Base-by-base conservation (phyloP, 2,113 vertebrate species). In the Camelus dromedarius region DNA sequence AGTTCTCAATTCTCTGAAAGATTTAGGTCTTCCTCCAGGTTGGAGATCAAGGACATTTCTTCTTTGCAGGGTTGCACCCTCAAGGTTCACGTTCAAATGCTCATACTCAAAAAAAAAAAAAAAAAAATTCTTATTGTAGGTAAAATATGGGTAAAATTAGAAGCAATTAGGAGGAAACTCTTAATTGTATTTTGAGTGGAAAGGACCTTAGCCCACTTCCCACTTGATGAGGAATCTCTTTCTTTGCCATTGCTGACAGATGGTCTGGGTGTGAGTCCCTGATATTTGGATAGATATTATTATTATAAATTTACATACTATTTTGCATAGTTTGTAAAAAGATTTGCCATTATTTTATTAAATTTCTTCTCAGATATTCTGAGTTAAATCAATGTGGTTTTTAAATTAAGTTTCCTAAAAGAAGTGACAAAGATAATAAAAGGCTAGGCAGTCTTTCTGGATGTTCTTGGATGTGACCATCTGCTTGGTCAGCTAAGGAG, bases 321-420 rank as follows among this genome's bases (percentile, higher is more conserved):
- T 48, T 85, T 84, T 85, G 0, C 50, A 96, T 19, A 15, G 50
- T 24, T 94, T 96, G 5, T 76, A 89, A 95, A 15, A 75, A 83
- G 50, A 90, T 67, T 50, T 80, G 35, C 15, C 18, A 88, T 48
- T 87, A 66, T 38, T 92, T 95, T 58, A 82, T 92, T 86, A 50
- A 66, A 48, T 56, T 84, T 89, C 58, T 10, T 66, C 1, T 38
- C n/a, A 67, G 35, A 19, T 81, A 66, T 77, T 72, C 24, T 94
- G 32, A 42, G 22, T 10, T 56, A 80, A 92, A 81, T 92, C 19
- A 77, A 5, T 77, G 22, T 56, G 24, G 95, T 86, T 54, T 28
- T 26, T 9, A 6, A 79, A 38, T 67, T 73, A 89, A 67, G 1
- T 93, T 93, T 92, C 14, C n/a, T 54, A 26, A 64, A 48, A 56